These are phyloP conservation scores for Phyllotreta striolata DNA, from an alignment of 2,888 invertebrate genomes.

Conservation along the genomic window DNA sequence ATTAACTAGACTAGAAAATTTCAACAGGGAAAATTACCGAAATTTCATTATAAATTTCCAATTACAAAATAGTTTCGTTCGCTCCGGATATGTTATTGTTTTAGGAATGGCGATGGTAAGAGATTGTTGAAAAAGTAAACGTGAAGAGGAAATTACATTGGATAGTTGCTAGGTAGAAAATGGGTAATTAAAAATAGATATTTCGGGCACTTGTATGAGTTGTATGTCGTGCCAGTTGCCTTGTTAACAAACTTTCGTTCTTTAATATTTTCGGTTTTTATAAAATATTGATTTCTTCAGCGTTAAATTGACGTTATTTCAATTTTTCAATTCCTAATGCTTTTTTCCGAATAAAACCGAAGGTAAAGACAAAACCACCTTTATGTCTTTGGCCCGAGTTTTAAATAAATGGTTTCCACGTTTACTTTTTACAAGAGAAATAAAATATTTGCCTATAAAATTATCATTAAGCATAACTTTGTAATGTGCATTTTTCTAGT, in stretches of 20 bases:
- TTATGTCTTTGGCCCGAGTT: conserved; percentile 39
- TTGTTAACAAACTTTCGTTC: too few relatives aligned
- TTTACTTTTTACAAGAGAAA: conserved; percentile 21
- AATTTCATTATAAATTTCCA: too few relatives aligned
- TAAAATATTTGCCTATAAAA: conserved; percentile 2
- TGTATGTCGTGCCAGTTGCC: too few relatives aligned
- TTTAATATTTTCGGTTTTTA: conserved; percentile 2
- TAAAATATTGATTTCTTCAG: not conserved
- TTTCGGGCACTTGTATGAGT: not conserved
- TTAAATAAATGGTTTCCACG: conserved; percentile 24
- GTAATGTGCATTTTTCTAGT: conserved; percentile 35
- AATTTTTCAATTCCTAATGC: conserved; percentile 3
- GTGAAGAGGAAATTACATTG: conserved; percentile 8
- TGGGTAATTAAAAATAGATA: conserved; percentile 4
- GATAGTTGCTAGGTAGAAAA: not conserved
- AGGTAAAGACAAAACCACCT: conserved; percentile 44
- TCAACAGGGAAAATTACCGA: too few relatives aligned
- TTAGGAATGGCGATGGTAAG: not conserved
- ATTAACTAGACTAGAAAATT: too few relatives aligned
- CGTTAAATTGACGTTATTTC: not conserved
- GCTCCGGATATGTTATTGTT: conserved; percentile 1
- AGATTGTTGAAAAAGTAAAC: conserved; percentile 19
- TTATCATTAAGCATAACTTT: conserved; percentile 6
- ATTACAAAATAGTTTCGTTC: too few relatives aligned
- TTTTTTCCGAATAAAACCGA: conserved; percentile 34